Evolutionary conservation across 2,113 vertebrate species (phyloP), one percentile per base, ranked within the genome.

Genomic region (Sinosuthora webbiana): DNA sequence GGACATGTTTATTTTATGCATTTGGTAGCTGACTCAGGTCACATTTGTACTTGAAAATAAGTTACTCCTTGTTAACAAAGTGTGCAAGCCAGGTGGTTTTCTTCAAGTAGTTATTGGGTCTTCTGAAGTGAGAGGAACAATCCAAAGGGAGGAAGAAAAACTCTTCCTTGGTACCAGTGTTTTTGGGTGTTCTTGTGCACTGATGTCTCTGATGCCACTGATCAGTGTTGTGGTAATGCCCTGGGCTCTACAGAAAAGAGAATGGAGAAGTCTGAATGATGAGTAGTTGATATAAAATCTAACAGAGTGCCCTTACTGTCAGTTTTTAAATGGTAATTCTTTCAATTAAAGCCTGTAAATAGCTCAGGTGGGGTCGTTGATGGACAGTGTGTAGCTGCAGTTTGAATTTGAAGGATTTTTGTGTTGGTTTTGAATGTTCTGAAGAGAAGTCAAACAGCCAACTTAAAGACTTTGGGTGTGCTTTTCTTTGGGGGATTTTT

Each of bases 381-480:
- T 8, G 28, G 68, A 37, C 47, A 57, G 41, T 62, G 6, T 23
- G 16, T 53, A 49, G 87, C 37, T 83, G n/a, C 56, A 73, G 3
- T 77, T 89, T 76, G 83, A 82, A 84, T 93, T 81, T 9, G 50
- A 57, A 83, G 41, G 22, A 11, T 44, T 83, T 73, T 37, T 74
- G 9, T 52, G 9, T 37, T 68, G 11, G 4, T 59, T 17, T 45
- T 73, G 42, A 49, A 42, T 37, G n/a, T 24, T 30, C 27, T 56
- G 24, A 28, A 31, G 53, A 65, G 15, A 89, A 70, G 7, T 22
- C 31, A 24, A 24, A 39, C 15, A 82, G 17, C 7, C 39, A 41
- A 0, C 10, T n/a, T 52, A 23, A 53, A 67, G 49, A 41, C 11
- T 39, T n/a, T 1, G 8, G 19, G 1, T 53, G 1, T 63, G 2